phyloP scores from a whole-genome alignment of 2,888 invertebrate genomes.

The Eremobia ochroleuca region DNA sequence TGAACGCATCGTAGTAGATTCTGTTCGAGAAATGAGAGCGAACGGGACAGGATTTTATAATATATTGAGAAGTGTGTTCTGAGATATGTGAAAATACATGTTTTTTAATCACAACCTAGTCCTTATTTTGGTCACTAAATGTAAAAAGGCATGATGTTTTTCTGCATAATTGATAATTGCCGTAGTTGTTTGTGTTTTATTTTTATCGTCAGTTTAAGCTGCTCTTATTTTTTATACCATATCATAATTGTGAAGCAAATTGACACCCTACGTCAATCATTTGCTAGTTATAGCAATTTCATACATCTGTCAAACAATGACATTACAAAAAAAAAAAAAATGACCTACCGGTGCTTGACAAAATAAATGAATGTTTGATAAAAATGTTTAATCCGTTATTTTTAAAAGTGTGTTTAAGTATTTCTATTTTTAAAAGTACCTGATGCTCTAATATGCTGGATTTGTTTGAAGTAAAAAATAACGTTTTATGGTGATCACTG shows the following conservation, averaged over 20 bases:
- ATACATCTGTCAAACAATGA: not conserved
- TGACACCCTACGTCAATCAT: too few relatives aligned
- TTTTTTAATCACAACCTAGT: not conserved
- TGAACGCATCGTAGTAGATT: constrained; percentile 17
- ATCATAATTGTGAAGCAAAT: not conserved
- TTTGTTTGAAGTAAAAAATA: not conserved
- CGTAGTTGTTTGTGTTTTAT: not conserved
- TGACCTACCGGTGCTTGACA: not conserved
- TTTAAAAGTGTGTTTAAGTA: not conserved
- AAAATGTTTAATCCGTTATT: not conserved
- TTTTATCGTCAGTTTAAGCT: not conserved
- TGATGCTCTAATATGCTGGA: not conserved
- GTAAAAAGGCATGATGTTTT: not conserved
- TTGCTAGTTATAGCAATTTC: not conserved
- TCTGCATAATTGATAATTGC: not conserved
- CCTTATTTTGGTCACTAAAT: not conserved
- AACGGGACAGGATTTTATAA: not conserved
- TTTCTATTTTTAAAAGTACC: too few relatives aligned
- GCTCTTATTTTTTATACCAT: not conserved
- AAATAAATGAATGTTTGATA: not conserved
- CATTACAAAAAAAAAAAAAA: not conserved
- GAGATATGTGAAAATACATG: not conserved
- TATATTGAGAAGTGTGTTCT: not conserved
- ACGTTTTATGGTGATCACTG: not conserved
- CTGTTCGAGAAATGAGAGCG: not conserved